Evolutionary conservation across 2,888 invertebrate species (phyloP).

Genomic region (Noctua comes): DNA sequence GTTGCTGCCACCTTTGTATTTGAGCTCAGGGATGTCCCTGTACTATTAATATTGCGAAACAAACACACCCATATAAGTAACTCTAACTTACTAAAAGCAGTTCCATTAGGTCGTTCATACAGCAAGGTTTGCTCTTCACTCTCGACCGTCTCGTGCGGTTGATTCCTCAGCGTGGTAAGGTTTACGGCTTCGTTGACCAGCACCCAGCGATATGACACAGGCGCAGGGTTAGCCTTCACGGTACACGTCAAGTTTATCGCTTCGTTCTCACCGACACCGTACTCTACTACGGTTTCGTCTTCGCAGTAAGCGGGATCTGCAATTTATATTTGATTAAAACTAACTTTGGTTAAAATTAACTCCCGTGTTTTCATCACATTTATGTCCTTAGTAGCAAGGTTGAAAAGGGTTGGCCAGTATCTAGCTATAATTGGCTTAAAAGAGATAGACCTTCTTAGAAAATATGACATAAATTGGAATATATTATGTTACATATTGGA

Average conservation of each 20-base stretch:
- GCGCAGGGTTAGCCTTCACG: conserved; percentile 79
- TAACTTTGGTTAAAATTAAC: neutral
- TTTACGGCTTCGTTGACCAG: conserved; percentile 78
- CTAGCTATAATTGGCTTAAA: neutral
- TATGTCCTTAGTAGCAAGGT: neutral
- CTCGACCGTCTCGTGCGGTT: conserved; percentile 72
- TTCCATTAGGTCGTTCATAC: conserved; percentile 80
- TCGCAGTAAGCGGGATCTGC: conserved; percentile 84
- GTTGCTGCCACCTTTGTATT: neutral
- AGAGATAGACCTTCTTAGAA: neutral
- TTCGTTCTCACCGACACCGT: conserved; percentile 81
- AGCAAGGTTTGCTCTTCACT: conserved; percentile 75
- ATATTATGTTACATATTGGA: too few species aligned
- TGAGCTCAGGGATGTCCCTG: neutral
- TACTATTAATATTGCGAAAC: neutral
- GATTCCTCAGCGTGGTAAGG: conserved; percentile 68
- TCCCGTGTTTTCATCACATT: neutral
- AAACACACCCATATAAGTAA: neutral
- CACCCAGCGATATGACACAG: conserved; percentile 81
- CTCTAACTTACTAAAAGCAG: conserved; percentile 77
- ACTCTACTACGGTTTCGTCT: conserved; percentile 77
- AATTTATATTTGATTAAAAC: conserved; percentile 16
- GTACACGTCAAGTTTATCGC: conserved; percentile 83
- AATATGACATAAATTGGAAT: neutral
- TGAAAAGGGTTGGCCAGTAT: neutral